Conservation (phyloP, 2,797 vertebrate genomes). For the Lacerta viridis region DNA sequence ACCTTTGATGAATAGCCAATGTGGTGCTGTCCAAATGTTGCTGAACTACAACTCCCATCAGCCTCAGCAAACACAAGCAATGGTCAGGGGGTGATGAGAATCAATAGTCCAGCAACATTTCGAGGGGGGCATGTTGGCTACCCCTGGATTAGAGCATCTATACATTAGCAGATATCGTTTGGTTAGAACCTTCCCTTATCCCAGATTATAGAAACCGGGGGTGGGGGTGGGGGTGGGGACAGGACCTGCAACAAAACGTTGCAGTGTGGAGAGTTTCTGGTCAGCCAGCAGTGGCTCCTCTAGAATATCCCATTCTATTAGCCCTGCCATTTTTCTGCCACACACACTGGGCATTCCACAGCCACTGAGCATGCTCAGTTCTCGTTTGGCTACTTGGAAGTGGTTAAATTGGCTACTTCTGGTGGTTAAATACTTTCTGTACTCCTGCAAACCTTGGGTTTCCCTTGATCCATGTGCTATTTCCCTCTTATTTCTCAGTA, state of each 20-base stretch:
- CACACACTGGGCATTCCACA: not conserved
- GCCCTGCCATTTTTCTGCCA: too few relatives aligned
- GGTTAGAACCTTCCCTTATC: not conserved
- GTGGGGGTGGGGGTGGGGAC: too few relatives aligned
- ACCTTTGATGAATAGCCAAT: not conserved
- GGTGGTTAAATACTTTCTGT: too few relatives aligned
- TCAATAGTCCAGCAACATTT: too few relatives aligned
- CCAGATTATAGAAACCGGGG: too few relatives aligned
- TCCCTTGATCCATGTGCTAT: not conserved
- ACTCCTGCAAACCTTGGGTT: not conserved
- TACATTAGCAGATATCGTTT: not conserved
- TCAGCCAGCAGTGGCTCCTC: not conserved
- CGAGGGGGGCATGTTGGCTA: too few relatives aligned
- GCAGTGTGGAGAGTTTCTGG: too few relatives aligned
- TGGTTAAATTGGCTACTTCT: not conserved
- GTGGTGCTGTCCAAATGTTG: too few relatives aligned
- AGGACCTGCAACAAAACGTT: too few relatives aligned
- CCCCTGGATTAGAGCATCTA: not conserved
- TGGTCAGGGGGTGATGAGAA: too few relatives aligned
- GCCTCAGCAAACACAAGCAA: too few relatives aligned
- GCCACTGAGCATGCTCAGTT: not conserved
- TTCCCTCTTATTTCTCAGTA: not conserved
- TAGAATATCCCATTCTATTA: not conserved
- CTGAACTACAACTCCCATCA: not conserved
- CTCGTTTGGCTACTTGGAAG: not conserved